These are phyloP conservation scores for Megatriorchis doriae DNA, from an alignment of 2,113 vertebrate genomes.

Conservation along the genomic window DNA sequence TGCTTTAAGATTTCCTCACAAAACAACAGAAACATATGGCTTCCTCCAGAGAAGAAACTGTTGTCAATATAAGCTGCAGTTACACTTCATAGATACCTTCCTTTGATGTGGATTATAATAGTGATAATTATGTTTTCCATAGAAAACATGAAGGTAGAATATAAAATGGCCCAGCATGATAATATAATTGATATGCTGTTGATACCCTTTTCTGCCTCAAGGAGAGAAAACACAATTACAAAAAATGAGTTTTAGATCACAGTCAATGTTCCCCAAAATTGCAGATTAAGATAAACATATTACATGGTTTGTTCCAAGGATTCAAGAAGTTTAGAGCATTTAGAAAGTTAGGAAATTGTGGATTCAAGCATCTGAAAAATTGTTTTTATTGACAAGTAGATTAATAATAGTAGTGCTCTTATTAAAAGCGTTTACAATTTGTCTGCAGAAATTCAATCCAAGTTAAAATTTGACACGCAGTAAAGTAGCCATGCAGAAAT, in stretches of 20 bases:
- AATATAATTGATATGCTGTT: background rate
- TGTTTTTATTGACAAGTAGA: constrained; percentile 6
- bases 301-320: background rate
- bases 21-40: background rate
- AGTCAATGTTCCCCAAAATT: background rate
- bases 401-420: background rate
- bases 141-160: background rate
- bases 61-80: background rate
- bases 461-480: background rate
- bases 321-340: background rate
- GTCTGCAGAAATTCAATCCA: background rate
- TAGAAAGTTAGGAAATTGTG: constrained; percentile 17
- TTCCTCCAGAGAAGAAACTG: background rate
- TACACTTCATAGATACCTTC: background rate
- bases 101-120: background rate
- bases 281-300: background rate
- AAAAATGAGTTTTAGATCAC: background rate
- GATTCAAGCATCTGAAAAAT: constrained; percentile 34
- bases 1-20: background rate
- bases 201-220: background rate
- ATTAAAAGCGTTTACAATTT: background rate
- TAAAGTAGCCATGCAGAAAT: background rate
- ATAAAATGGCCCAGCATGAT: background rate
- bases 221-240: background rate
- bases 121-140: background rate